These are phyloP conservation scores for Leptosomus discolor DNA, from an alignment of 2,113 vertebrate genomes.

Conservation along the genomic window DNA sequence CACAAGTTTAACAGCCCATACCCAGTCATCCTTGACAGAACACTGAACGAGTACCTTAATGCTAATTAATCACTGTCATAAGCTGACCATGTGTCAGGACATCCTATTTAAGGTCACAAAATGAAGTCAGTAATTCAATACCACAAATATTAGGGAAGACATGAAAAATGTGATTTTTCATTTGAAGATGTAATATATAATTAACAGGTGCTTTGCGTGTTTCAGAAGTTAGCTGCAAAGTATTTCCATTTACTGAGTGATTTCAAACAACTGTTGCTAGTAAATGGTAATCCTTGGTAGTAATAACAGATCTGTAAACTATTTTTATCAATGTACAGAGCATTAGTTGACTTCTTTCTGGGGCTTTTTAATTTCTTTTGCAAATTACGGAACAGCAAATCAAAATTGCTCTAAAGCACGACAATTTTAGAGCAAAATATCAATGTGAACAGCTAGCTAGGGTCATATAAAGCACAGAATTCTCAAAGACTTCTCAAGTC, in stretches of 20 bases:
- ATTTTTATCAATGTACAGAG: background rate
- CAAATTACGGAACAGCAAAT: background rate
- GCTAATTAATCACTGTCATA: conserved; percentile 39
- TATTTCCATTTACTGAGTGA: background rate
- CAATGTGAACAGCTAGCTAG: background rate
- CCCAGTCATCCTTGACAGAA: background rate
- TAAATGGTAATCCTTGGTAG: background rate
- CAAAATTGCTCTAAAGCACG: background rate
- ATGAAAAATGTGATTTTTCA: background rate
- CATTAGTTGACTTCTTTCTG: background rate
- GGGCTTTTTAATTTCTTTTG: background rate
- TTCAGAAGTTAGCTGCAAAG: background rate
- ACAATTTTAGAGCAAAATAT: background rate
- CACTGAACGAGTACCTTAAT: background rate
- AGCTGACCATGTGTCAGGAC: background rate
- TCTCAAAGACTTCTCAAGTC: background rate
- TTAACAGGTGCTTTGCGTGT: background rate
- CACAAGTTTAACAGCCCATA: background rate
- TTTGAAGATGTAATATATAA: background rate
- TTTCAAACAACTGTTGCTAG: background rate
- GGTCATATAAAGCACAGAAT: background rate
- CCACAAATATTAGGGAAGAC: background rate
- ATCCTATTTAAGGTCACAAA: conserved; percentile 19
- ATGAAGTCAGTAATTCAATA: background rate
- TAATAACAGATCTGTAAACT: background rate